These are phyloP conservation scores for Sylvia borin DNA, from an alignment of 2,797 vertebrate genomes.

Conservation along the genomic window DNA sequence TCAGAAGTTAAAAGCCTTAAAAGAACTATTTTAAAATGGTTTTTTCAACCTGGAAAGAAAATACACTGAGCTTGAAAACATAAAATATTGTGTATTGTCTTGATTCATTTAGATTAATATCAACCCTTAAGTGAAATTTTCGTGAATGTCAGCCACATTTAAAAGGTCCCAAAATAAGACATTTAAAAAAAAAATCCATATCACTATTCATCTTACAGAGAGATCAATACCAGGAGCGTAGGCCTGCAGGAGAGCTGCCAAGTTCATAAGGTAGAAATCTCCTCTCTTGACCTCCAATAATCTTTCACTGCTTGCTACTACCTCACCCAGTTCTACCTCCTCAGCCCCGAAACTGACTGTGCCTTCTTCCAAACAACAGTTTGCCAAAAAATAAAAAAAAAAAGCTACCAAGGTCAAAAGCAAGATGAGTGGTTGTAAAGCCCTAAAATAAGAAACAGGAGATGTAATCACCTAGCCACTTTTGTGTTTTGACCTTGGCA, in stretches of 20 bases:
- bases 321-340: not conserved
- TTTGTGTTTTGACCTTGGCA: not conserved
- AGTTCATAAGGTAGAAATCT: slow-evolving; percentile 43
- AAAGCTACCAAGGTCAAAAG: not conserved
- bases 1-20: not conserved
- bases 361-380: not conserved
- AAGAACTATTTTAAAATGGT: not conserved
- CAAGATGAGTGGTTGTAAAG: not conserved
- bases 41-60: not conserved
- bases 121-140: not conserved
- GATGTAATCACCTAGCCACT: not conserved
- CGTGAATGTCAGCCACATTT: slow-evolving; percentile 16
- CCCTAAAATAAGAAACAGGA: slow-evolving; percentile 1
- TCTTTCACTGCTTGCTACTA: slow-evolving; percentile 12
- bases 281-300: slow-evolving; percentile 30
- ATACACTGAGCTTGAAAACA: not conserved
- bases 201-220: slow-evolving; percentile 29
- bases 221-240: slow-evolving; percentile 33
- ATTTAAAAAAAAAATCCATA: slow-evolving; percentile 8
- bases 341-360: not conserved
- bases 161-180: slow-evolving; percentile 42
- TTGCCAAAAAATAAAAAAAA: not conserved
- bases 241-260: slow-evolving; percentile 51
- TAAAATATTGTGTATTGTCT: not conserved
- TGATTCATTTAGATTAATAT: slow-evolving; percentile 12